Evolutionary conservation across 2,797 vertebrate species (phyloP).

Genomic region (Fratercula arctica): DNA sequence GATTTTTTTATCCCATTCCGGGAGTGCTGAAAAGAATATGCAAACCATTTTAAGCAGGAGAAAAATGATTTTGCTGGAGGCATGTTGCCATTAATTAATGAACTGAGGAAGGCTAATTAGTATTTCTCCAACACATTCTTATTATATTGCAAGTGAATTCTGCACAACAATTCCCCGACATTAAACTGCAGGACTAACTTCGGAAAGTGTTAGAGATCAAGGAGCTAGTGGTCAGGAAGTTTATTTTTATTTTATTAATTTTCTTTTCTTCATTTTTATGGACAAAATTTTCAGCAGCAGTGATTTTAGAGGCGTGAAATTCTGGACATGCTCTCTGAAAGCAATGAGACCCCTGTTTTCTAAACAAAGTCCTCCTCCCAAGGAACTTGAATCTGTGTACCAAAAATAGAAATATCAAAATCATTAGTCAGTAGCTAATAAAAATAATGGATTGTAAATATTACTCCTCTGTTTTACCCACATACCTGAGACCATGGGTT

Average conservation of each 20-base stretch:
- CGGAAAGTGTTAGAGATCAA: neutral
- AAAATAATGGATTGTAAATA: neutral
- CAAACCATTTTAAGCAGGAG: neutral
- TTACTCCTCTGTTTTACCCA: neutral
- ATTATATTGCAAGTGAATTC: neutral
- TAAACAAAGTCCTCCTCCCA: neutral
- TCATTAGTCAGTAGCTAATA: neutral
- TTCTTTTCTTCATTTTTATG: neutral
- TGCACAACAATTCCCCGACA: neutral
- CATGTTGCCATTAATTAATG: neutral
- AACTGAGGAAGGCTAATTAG: neutral
- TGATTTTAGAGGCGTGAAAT: neutral
- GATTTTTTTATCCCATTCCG: constrained; percentile 86
- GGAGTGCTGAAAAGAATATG: constrained; percentile 75
- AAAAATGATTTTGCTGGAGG: neutral
- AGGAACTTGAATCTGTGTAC: neutral
- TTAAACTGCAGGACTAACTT: neutral
- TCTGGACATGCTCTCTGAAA: neutral
- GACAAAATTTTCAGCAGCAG: neutral
- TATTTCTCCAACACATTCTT: neutral
- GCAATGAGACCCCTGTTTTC: neutral
- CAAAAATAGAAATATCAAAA: neutral
- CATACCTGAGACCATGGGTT: neutral
- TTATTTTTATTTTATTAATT: neutral
- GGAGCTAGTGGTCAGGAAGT: neutral